phyloP scores from a whole-genome alignment of 30 jellyfish, hydroid and myxozoan species.

The Aurelia coerulea region DNA sequence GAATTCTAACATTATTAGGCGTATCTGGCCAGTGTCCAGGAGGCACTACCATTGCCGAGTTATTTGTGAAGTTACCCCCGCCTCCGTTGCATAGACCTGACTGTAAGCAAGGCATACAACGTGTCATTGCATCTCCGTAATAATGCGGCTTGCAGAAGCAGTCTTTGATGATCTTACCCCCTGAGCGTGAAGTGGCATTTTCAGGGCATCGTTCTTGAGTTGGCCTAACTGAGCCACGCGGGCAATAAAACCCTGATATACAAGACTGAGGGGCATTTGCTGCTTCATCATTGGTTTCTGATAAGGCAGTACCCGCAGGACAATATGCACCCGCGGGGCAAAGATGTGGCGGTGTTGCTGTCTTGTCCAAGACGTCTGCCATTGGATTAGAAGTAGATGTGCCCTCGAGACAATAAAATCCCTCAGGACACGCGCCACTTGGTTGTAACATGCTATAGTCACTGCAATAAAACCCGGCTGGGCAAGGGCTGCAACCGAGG shows the following conservation, averaged over 20 bases:
- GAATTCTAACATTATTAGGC: slow-evolving; percentile 67
- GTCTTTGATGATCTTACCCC: slow-evolving; percentile 81
- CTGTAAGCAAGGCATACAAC: slow-evolving; percentile 89
- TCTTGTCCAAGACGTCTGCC: slow-evolving; percentile 97
- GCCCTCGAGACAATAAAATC: slow-evolving; percentile 96
- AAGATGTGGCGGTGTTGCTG: slow-evolving; percentile 98
- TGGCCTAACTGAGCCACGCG: slow-evolving; percentile 99
- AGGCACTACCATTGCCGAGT: slow-evolving; percentile 89
- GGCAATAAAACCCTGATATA: slow-evolving; percentile 94
- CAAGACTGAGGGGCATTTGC: slow-evolving; percentile 99
- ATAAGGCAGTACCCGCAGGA: slow-evolving; percentile 99
- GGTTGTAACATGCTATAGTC: slow-evolving; percentile 99
- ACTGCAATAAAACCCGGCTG: slow-evolving; percentile 98
- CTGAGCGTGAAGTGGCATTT: slow-evolving; percentile 90
- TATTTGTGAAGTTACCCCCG: slow-evolving; percentile 66
- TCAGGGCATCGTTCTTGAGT: slow-evolving; percentile 98
- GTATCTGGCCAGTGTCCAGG: slow-evolving; percentile 99
- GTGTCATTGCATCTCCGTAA: slow-evolving; percentile 87
- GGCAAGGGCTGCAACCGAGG: slow-evolving; percentile 98
- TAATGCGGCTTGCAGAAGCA: slow-evolving; percentile 87
- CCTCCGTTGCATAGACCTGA: slow-evolving; percentile 91
- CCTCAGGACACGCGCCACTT: slow-evolving; percentile 99
- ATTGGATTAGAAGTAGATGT: slow-evolving; percentile 97
- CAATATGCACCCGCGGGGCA: slow-evolving; percentile 99
- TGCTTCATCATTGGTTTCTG: slow-evolving; percentile 89